These are phyloP conservation scores for Numenius phaeopus DNA, from an alignment of 2,797 vertebrate genomes.

Conservation along the genomic window DNA sequence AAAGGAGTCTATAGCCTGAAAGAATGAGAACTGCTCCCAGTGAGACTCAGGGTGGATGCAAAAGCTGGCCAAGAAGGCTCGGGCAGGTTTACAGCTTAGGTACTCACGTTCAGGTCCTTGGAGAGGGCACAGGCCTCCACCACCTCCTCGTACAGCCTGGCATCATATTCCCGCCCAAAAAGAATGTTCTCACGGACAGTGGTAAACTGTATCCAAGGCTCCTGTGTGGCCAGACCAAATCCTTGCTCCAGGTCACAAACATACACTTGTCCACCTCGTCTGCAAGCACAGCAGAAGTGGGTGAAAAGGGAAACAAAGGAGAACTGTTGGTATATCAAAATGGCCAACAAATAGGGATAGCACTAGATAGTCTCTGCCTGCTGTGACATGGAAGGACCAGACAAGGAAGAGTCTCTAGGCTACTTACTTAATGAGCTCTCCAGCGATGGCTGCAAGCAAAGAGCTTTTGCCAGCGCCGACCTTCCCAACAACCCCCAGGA, in stretches of 20 bases:
- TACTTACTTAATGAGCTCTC: slow-evolving; percentile 92
- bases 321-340: neutral
- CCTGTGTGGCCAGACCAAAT: slow-evolving; percentile 91
- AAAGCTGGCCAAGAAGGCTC: neutral
- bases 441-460: slow-evolving; percentile 90
- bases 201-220: slow-evolving; percentile 96
- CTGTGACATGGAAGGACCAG: fast-evolving
- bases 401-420: neutral
- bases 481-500: slow-evolving; percentile 93
- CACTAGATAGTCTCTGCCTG: neutral
- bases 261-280: slow-evolving; percentile 82
- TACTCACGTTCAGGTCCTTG: slow-evolving; percentile 90
- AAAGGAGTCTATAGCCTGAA: neutral
- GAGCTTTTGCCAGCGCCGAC: slow-evolving; percentile 97
- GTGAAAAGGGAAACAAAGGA: neutral
- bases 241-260: slow-evolving; percentile 84
- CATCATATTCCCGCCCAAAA: slow-evolving; percentile 88
- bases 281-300: slow-evolving; percentile 42
- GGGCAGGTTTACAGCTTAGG: neutral
- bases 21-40: neutral
- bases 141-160: slow-evolving; percentile 86
- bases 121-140: slow-evolving; percentile 92
- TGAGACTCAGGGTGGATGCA: neutral
- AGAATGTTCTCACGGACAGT: slow-evolving; percentile 94
- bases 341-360: neutral